Conservation (phyloP, 2,797 vertebrate genomes). For the Gallinago solitaria region DNA sequence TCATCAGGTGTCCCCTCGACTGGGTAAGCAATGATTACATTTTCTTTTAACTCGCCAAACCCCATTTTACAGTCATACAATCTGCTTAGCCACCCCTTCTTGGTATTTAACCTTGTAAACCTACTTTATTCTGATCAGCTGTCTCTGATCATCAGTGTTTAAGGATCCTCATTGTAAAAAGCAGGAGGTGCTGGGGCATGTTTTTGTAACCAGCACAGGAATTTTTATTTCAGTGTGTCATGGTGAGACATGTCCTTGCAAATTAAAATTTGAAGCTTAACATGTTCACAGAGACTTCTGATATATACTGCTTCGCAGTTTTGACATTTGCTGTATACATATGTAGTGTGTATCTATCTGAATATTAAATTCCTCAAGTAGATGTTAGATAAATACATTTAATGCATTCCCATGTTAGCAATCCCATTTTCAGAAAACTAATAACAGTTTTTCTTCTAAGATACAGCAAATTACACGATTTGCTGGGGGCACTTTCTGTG, state of each 20-base stretch:
- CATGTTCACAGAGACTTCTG: neutral
- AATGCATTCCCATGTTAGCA: neutral
- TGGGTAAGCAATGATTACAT: neutral
- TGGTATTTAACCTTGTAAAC: neutral
- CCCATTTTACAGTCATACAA: neutral
- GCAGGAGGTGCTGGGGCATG: neutral
- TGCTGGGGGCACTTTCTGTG: neutral
- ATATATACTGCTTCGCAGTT: neutral
- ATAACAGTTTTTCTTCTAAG: neutral
- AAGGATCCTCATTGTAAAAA: neutral
- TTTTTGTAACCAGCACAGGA: neutral
- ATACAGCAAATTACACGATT: neutral
- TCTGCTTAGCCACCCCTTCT: neutral
- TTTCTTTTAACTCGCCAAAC: neutral
- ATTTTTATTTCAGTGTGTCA: neutral
- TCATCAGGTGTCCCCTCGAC: neutral
- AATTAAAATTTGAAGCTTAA: neutral
- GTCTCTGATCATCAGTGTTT: neutral
- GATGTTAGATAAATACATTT: neutral
- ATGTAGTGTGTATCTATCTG: neutral
- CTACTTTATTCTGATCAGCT: neutral
- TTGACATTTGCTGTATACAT: rapidly evolving
- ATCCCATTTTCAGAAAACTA: neutral
- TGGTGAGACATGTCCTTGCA: neutral
- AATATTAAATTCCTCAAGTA: neutral